Evolutionary conservation across 2,797 vertebrate species (phyloP), one percentile per base, ranked within the genome.

Genomic region (Heliangelus exortis): DNA sequence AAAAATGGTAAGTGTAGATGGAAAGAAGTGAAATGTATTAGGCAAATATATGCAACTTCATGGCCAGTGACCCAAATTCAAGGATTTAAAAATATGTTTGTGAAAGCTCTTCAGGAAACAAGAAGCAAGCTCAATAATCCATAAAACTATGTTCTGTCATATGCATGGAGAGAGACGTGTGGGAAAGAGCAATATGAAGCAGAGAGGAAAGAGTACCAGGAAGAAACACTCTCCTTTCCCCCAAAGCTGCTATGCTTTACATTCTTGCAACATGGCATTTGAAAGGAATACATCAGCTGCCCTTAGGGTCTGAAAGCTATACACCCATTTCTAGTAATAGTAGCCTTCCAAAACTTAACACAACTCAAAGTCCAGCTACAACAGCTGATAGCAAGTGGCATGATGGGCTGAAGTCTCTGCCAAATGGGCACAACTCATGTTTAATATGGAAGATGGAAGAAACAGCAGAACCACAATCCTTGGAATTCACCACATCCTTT

Each of bases 81-180:
- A 93, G 33, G 50, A 90, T 88, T 84, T 93, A 86, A 91, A 94
- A 96, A 84, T 39, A 77, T 12, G 28, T 85, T 89, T 91, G 75
- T 54, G 77, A 54, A 72, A 95, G 48, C 48, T 67, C 41, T 74
- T 71, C 34, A 76, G 50, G 58, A 95, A 96, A 92, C 41, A 89
- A 84, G 33, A 28, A 92, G 58, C 41, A 92, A 89, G 39, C 72
- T 93, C 62, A 84, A 39, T 84, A 89, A 72, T 75, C 67, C 62
- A 25, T 33, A 93, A 87, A 39, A 29, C 47, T 62, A 1, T 31
- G 21, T 76, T 90, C 68, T 79, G 45, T 77, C 39, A n/a, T 51
- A 85, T 21, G 47, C 54, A 87, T 65, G 79, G 55, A 67, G 76
- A 69, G 65, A 72, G 43, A 59, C 22, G 80, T 50, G 53, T 53